Evolutionary conservation across 2,888 invertebrate genomes (phyloP).

Genomic region (Erebia palarica): DNA sequence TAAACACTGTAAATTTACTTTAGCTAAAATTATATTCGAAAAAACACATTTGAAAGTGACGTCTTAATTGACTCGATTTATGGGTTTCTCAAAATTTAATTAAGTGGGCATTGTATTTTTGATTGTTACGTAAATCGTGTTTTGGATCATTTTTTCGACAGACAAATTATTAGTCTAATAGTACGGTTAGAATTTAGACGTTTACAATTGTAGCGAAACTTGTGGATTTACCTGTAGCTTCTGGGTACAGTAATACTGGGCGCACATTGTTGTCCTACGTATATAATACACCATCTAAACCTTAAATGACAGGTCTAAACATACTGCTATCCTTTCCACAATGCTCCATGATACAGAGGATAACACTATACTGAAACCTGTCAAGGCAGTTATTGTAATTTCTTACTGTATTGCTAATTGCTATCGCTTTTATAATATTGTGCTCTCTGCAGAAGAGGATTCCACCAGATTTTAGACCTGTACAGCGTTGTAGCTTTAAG

Average conservation of each 20-base stretch:
- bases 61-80: conserved; percentile 32
- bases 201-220: neutral
- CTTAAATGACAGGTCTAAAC: no score
- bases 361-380: no score
- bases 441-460: no score
- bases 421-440: no score
- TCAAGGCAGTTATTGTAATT: no score
- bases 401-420: no score
- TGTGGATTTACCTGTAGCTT: neutral
- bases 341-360: no score
- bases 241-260: neutral
- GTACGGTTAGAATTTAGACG: conserved; percentile 2
- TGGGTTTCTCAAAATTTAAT: conserved; percentile 32
- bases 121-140: conserved; percentile 25
- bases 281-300: no score
- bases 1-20: conserved; percentile 37
- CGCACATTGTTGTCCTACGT: no score
- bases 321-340: no score
- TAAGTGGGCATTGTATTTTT: conserved; percentile 30
- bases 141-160: conserved; percentile 23
- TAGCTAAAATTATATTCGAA: conserved; percentile 31
- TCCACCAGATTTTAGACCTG: no score
- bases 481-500: no score
- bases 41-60: conserved; percentile 35
- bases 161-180: conserved; percentile 17